Conservation (phyloP, 2,113 vertebrate species). For the Suricata suricatta region DNA sequence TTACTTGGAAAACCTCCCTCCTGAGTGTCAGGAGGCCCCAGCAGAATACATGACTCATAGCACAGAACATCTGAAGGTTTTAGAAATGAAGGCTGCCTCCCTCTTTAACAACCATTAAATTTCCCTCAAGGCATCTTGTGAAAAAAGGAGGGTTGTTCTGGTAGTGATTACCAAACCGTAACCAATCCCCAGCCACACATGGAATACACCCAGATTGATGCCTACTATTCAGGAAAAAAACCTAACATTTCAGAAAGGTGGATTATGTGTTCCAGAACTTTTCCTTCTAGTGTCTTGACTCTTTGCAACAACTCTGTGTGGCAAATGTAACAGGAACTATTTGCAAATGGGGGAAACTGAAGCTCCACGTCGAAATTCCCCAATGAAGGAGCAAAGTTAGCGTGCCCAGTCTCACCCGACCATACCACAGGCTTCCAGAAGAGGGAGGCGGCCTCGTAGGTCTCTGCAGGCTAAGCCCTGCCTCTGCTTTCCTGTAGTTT, state of each 20-base stretch:
- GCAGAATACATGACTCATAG: neutral
- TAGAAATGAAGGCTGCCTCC: neutral
- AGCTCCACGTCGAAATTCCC: neutral
- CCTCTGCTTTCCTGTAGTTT: neutral
- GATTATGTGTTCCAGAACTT: neutral
- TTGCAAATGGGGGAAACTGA: neutral
- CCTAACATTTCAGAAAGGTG: neutral
- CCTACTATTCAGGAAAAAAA: neutral
- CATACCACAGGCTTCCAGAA: neutral
- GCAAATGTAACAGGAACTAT: neutral
- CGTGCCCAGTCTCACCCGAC: rapidly evolving
- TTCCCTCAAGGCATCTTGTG: neutral
- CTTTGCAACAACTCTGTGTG: neutral
- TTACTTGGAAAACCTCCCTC: neutral
- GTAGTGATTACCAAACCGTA: neutral
- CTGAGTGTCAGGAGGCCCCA: neutral
- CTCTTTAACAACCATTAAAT: slow-evolving; percentile 40
- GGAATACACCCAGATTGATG: neutral
- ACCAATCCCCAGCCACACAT: neutral
- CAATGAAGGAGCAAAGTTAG: neutral
- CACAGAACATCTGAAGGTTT: neutral
- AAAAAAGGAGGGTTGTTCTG: neutral
- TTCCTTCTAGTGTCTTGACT: neutral
- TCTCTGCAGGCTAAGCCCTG: neutral
- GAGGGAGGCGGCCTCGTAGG: neutral